A percentile compares a stretch with the other conserved stretches of the same genome.
phyloP scores from a whole-genome alignment of 2,888 invertebrate genomes.

The Polyploca ridens region DNA sequence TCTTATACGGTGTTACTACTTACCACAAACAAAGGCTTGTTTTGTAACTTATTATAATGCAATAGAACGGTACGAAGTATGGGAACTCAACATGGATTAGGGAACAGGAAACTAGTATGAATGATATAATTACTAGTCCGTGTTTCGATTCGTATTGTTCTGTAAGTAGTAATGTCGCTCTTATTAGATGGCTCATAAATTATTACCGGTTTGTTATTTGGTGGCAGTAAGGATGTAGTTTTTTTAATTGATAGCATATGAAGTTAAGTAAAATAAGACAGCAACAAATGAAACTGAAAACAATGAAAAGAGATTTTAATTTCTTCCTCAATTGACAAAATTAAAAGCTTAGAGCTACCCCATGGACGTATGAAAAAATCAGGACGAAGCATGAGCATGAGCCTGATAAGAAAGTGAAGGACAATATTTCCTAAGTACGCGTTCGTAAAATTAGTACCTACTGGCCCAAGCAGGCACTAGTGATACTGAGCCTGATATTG shows the following conservation, averaged over 20 bases:
- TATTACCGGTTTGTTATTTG: not conserved
- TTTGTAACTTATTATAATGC: slow-evolving; percentile 28
- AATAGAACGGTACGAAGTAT: slow-evolving; percentile 28
- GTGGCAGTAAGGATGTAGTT: not conserved
- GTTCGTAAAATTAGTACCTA: too few species aligned
- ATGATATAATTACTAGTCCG: slow-evolving; percentile 48
- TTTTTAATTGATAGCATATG: too few species aligned
- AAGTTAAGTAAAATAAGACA: not conserved
- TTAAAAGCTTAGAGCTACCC: too few species aligned
- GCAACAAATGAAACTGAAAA: not conserved
- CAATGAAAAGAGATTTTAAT: not conserved
- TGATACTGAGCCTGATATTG: too few species aligned
- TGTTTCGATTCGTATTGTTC: slow-evolving; percentile 23
- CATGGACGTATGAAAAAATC: too few species aligned
- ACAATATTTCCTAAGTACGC: too few species aligned
- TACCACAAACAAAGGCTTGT: slow-evolving; percentile 27
- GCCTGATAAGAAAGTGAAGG: too few species aligned
- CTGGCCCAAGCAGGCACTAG: too few species aligned
- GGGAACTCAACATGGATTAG: slow-evolving; percentile 28
- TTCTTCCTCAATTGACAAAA: too few species aligned
- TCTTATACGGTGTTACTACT: slow-evolving; percentile 5
- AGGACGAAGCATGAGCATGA: too few species aligned
- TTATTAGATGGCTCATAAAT: slow-evolving; percentile 11
- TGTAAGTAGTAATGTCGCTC: slow-evolving; percentile 14
- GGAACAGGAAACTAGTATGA: slow-evolving; percentile 54